Evolutionary conservation across 1,140 invertebrate genomes (phyloP).

Genomic region (Medauroidea extradentata): DNA sequence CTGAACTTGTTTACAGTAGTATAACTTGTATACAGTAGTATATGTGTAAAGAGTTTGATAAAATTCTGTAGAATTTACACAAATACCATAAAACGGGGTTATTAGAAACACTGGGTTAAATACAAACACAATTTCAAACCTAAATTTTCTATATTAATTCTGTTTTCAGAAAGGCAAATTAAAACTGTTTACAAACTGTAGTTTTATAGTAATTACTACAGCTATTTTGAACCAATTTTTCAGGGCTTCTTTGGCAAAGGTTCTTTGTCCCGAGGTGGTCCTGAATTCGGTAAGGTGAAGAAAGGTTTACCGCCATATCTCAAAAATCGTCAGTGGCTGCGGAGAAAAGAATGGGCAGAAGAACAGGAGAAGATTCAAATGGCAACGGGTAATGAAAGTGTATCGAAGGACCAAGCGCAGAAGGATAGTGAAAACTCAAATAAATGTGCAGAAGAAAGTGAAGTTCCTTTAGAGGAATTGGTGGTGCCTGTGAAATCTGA

Average conservation of each 20-base stretch:
- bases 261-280: slow-evolving; percentile 55
- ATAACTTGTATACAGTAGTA: no score
- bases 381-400: background rate
- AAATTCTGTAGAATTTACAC: no score
- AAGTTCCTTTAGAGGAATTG: background rate
- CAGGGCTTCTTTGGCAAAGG: slow-evolving; percentile 71
- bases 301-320: slow-evolving; percentile 46
- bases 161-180: no score
- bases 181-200: no score
- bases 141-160: no score
- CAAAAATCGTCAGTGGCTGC: slow-evolving; percentile 51
- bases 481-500: background rate
- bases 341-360: slow-evolving; percentile 51
- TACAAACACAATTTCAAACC: no score
- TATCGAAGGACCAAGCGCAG: background rate
- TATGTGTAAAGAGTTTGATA: no score
- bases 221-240: background rate
- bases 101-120: no score
- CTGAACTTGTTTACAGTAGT: no score
- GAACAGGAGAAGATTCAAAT: slow-evolving; percentile 27
- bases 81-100: no score
- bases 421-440: background rate
- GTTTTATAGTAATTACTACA: no score
- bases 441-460: background rate
- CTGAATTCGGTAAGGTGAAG: slow-evolving; percentile 43